Evolutionary conservation across 2,797 vertebrate species (phyloP).

Genomic region (Diceros bicornis): DNA sequence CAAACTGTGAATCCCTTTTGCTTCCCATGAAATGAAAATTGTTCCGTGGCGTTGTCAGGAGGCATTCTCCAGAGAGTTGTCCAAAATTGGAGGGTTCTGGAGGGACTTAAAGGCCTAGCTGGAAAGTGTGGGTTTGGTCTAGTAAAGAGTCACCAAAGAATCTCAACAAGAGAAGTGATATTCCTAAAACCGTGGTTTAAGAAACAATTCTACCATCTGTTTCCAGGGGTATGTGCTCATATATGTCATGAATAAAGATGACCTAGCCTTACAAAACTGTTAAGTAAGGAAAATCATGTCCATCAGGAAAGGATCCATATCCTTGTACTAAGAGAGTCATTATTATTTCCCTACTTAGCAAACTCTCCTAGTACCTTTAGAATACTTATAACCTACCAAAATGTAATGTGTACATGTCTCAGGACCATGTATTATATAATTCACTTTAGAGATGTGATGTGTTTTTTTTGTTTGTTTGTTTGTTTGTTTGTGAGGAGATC

Average conservation of each 20-base stretch:
- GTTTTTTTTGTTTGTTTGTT: too few relatives aligned
- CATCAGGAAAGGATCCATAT: background rate
- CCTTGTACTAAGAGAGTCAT: background rate
- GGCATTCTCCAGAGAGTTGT: background rate
- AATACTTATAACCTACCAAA: background rate
- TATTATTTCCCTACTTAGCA: conserved; percentile 18
- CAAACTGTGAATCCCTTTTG: background rate
- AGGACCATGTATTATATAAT: background rate
- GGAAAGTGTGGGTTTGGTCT: background rate
- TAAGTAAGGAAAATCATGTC: background rate
- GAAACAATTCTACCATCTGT: background rate
- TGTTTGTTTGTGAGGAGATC: too few relatives aligned
- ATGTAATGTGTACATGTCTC: background rate
- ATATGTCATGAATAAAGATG: background rate
- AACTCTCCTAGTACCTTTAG: background rate
- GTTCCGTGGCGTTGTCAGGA: background rate
- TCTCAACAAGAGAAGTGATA: background rate
- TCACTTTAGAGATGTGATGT: background rate
- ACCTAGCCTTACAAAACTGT: background rate
- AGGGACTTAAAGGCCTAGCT: background rate
- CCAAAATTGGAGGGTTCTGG: background rate
- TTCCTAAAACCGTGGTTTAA: background rate
- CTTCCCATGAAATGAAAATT: conserved; percentile 22
- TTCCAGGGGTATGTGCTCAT: background rate
- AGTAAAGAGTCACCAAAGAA: background rate